phyloP scores from a whole-genome alignment of 2,797 vertebrate species.

The Varecia variegata region DNA sequence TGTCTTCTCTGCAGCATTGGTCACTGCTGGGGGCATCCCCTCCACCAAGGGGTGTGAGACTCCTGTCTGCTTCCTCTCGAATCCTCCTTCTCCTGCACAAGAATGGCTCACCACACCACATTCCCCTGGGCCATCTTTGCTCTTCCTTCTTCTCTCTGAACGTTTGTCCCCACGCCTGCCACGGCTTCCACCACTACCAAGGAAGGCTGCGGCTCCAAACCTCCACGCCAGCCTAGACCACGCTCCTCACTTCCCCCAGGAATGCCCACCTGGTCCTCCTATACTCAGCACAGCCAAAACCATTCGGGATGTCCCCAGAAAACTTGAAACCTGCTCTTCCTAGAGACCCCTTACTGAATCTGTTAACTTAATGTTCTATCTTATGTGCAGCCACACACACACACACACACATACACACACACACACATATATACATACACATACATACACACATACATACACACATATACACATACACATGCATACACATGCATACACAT shows the following conservation, averaged over 20 bases:
- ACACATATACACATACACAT: neutral
- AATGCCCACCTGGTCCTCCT: accelerated
- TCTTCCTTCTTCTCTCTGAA: neutral
- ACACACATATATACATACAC: neutral
- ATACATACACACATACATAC: neutral
- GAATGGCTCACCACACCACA: no score
- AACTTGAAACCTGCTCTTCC: neutral
- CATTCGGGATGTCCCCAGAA: neutral
- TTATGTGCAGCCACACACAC: neutral
- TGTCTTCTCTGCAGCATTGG: neutral
- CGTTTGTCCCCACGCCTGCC: neutral
- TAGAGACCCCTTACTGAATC: neutral
- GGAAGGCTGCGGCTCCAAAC: neutral
- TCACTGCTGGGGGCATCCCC: neutral
- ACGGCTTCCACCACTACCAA: neutral
- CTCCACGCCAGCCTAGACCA: neutral
- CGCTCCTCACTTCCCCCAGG: neutral
- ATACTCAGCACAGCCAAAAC: neutral
- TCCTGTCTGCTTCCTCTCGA: neutral
- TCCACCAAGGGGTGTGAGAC: accelerated
- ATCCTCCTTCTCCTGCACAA: neutral
- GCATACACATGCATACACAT: no score
- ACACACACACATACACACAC: neutral
- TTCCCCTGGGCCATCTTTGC: neutral
- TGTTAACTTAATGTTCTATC: neutral